Evolutionary conservation across 1,140 invertebrate species (phyloP).

Genomic region (Telenomus remus): DNA sequence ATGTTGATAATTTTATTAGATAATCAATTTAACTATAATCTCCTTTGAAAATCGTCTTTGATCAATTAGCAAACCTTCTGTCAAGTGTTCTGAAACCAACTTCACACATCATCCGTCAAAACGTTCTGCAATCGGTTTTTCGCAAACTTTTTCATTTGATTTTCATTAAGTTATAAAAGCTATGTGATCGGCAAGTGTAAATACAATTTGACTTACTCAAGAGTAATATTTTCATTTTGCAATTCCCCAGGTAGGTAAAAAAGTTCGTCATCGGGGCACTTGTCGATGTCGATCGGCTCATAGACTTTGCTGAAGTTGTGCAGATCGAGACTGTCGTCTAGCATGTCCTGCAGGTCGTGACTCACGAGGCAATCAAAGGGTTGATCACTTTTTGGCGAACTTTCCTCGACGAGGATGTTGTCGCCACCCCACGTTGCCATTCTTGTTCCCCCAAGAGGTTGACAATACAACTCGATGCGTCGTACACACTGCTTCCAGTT

Average conservation of each 20-base stretch:
- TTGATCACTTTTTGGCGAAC: slow-evolving; percentile 61
- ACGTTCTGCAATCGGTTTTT: too few relatives aligned
- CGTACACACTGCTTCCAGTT: too few relatives aligned
- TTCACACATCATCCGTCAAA: too few relatives aligned
- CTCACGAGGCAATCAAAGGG: slow-evolving; percentile 72
- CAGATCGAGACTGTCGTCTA: slow-evolving; percentile 77
- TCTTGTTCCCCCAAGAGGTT: slow-evolving; percentile 54
- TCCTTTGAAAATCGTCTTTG: too few relatives aligned
- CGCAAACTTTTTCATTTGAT: too few relatives aligned
- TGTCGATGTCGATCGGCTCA: slow-evolving; percentile 70
- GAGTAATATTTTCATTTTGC: background rate
- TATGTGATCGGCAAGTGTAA: too few relatives aligned
- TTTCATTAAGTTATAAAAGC: too few relatives aligned
- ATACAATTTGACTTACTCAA: background rate
- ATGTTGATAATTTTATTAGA: too few relatives aligned
- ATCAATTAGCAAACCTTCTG: too few relatives aligned
- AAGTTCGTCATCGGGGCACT: slow-evolving; percentile 67
- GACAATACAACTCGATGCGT: too few relatives aligned
- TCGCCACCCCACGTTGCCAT: slow-evolving; percentile 73
- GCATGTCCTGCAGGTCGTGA: slow-evolving; percentile 77
- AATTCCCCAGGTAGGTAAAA: slow-evolving; percentile 66
- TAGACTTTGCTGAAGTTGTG: slow-evolving; percentile 76
- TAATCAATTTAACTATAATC: too few relatives aligned
- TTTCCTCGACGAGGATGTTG: slow-evolving; percentile 64
- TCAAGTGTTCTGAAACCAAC: too few relatives aligned